phyloP scores from a whole-genome alignment of 1,140 invertebrate species.

The Solenopsis fugax region DNA sequence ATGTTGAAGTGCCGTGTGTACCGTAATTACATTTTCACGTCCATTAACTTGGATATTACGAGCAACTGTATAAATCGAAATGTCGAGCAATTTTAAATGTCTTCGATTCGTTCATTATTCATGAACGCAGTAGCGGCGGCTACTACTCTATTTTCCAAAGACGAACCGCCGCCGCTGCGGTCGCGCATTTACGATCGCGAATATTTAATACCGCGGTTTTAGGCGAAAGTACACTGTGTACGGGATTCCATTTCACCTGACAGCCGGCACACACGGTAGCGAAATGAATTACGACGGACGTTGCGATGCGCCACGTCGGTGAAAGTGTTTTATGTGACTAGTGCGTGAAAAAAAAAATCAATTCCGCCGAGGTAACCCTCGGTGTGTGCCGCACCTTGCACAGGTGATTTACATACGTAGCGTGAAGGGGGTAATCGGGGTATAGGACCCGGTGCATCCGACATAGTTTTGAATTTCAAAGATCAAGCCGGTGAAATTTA shows the following conservation, averaged over 20 bases:
- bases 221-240: constrained; percentile 28
- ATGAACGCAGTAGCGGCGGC: background rate
- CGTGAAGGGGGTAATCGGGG: constrained; percentile 33
- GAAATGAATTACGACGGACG: constrained; percentile 46
- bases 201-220: constrained; percentile 34
- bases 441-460: background rate
- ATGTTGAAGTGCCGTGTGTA: background rate
- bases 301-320: constrained; percentile 37
- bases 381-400: constrained; percentile 40
- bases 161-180: background rate
- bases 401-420: constrained; percentile 45
- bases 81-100: background rate
- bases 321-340: constrained; percentile 57
- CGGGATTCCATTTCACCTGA: constrained; percentile 23
- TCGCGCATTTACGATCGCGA: constrained; percentile 9
- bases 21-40: background rate
- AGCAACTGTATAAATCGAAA: constrained; percentile 1
- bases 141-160: background rate
- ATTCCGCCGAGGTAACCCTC: constrained; percentile 17
- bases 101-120: constrained; percentile 6
- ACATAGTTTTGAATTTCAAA: constrained; percentile 32
- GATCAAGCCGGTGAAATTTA: constrained; percentile 14
- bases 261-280: background rate
- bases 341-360: constrained; percentile 37
- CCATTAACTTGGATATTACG: background rate